Evolutionary conservation across 2,113 vertebrate species (phyloP).

Genomic region (Sinosuthora webbiana): DNA sequence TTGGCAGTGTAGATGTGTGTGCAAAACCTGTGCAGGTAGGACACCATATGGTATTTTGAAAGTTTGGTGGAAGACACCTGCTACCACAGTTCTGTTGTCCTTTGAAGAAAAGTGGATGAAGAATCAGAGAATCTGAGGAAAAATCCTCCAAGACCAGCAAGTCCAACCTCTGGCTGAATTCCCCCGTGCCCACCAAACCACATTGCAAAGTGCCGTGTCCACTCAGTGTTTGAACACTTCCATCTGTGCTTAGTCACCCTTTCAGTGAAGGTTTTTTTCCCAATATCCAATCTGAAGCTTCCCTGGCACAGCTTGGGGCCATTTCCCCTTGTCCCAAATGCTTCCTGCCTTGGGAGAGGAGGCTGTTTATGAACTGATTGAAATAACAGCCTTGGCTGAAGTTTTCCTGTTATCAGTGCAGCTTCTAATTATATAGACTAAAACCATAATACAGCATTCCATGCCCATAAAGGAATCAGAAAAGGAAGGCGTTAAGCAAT

Average conservation of each 20-base stretch:
- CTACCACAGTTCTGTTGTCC: not conserved
- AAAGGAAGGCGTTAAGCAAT: slow-evolving; percentile 42
- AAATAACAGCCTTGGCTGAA: slow-evolving; percentile 52
- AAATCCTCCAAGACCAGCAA: not conserved
- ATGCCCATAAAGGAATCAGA: slow-evolving; percentile 46
- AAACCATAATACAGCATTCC: slow-evolving; percentile 40
- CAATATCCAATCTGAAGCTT: not conserved
- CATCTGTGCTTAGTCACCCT: not conserved
- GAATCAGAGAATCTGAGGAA: not conserved
- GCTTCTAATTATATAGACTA: slow-evolving; percentile 62
- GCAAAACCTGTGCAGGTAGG: not conserved
- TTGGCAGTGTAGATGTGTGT: not conserved
- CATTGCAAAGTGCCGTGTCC: not conserved
- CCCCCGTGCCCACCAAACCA: not conserved
- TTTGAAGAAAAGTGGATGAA: not conserved
- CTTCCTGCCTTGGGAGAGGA: not conserved
- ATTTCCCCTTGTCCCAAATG: not conserved
- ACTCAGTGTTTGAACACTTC: not conserved
- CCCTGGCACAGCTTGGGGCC: not conserved
- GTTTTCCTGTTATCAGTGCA: slow-evolving; percentile 48
- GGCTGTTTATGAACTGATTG: slow-evolving; percentile 19
- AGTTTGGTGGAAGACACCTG: not conserved
- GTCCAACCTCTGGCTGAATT: not conserved
- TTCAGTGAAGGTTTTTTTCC: not conserved
- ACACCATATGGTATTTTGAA: not conserved